These are phyloP conservation scores for Mirza zaza DNA, from an alignment of 2,113 vertebrate species.

Conservation along the genomic window DNA sequence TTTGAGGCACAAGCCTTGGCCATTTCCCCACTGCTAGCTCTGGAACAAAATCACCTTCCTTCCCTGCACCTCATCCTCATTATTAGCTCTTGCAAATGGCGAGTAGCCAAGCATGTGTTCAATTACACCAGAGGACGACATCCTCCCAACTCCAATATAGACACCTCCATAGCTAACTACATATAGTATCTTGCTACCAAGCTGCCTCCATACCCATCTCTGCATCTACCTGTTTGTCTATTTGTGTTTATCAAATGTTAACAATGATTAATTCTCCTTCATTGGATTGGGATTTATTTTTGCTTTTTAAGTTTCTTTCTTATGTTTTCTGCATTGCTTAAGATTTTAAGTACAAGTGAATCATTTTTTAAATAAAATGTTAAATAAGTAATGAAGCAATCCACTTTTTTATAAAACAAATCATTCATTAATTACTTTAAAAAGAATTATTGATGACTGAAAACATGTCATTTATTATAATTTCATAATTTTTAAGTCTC, in stretches of 20 bases:
- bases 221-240: no score
- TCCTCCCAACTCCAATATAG: fast-evolving
- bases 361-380: neutral
- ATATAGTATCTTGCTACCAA: no score
- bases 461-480: neutral
- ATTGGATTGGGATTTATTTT: neutral
- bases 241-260: neutral
- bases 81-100: no score
- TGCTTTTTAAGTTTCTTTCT: neutral
- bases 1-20: no score
- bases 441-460: neutral
- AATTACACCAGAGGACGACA: no score
- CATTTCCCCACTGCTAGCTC: no score
- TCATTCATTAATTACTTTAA: neutral
- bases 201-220: neutral
- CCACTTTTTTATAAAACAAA: neutral
- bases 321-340: neutral
- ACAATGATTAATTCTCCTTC: neutral
- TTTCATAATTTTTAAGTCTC: neutral
- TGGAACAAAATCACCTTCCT: no score
- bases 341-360: neutral
- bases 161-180: fast-evolving
- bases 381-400: neutral
- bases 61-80: no score
- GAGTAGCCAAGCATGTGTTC: no score